A percentile compares a stretch with the other conserved stretches of the same genome.
These are phyloP conservation scores for Polyodon spathula DNA, from an alignment of 2,113 vertebrate genomes.

Conservation along the genomic window DNA sequence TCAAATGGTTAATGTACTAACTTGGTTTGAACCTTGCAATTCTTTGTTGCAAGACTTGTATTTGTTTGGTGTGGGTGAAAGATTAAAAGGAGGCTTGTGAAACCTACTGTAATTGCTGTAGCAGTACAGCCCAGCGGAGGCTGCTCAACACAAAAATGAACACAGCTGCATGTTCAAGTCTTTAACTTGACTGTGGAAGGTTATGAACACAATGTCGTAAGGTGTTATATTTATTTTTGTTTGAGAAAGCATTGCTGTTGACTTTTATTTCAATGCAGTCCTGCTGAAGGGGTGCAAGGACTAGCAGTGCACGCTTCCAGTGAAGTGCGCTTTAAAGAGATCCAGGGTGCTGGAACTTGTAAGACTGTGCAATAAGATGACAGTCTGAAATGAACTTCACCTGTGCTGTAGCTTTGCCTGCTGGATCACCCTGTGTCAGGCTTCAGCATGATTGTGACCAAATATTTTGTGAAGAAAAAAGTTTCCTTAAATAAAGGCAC, in stretches of 20 bases:
- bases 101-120: constrained; percentile 29
- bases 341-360: constrained; percentile 20
- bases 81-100: constrained; percentile 23
- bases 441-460: constrained; percentile 85
- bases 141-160: constrained; percentile 31
- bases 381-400: constrained; percentile 51
- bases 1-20: too few relatives aligned
- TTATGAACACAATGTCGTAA: constrained; percentile 15
- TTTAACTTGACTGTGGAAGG: constrained; percentile 21
- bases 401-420: constrained; percentile 65
- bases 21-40: too few relatives aligned
- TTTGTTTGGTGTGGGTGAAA: neutral
- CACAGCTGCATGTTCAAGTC: constrained; percentile 35
- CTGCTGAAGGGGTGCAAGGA: constrained; percentile 12
- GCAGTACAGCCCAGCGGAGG: constrained; percentile 29
- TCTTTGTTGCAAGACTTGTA: too few relatives aligned
- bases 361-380: constrained; percentile 82
- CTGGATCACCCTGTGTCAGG: constrained; percentile 61
- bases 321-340: constrained; percentile 20
- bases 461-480: constrained; percentile 65
- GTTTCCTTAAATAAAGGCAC: constrained; percentile 47
- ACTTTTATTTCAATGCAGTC: constrained; percentile 28
- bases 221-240: constrained; percentile 15
- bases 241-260: constrained; percentile 32
- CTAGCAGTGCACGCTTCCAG: neutral